Evolutionary conservation across 2,113 vertebrate species (phyloP), one percentile per base, ranked within the genome.

Genomic region (Anarrhichthys ocellatus): DNA sequence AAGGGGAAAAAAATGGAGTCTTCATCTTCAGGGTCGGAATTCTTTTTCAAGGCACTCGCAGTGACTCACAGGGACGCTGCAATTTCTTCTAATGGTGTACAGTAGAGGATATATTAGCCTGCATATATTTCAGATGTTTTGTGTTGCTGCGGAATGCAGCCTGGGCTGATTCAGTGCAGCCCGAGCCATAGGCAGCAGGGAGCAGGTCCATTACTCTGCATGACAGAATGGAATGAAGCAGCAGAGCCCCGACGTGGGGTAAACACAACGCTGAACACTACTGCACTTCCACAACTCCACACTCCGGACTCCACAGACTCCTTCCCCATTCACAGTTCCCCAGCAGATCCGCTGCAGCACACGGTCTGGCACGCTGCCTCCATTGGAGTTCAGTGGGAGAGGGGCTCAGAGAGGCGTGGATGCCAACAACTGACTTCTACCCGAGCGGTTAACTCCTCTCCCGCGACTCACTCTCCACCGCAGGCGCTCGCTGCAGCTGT

Each of bases 201-300:
- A 87, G 86, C 84, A 80, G 86, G 85, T 89, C 83, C 88, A 91
- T 92, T 90, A 87, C 91, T 88, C 86, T 84, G 84, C 74, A 79
- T 87, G 92, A 93, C 91, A 91, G 88, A 79, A 78, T 50, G 84
- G 86, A 89, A 92, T 88, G 89, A 88, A 86, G 83, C 86, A 83
- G 84, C 85, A 78, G 76, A 89, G 85, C 81, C 38, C 82, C 58
- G 61, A 76, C 63, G 87, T 87, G 84, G 83, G 83, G 83, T 86
- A 89, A 84, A 90, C 86, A 87, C 86, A 76, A 80, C 73, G 29
- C 84, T 80, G 81, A 90, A 79, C 85, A 74, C 78, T 71, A 74
- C 78, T 71, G 71, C 83, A 80, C 73, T 77, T 81, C 89, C 80
- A 67, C 91, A 79, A 65, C 73, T 78, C 74, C 89, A 74, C 75